These are phyloP conservation scores for Notodonta ziczac DNA, from an alignment of 2,888 invertebrate genomes.

Conservation along the genomic window DNA sequence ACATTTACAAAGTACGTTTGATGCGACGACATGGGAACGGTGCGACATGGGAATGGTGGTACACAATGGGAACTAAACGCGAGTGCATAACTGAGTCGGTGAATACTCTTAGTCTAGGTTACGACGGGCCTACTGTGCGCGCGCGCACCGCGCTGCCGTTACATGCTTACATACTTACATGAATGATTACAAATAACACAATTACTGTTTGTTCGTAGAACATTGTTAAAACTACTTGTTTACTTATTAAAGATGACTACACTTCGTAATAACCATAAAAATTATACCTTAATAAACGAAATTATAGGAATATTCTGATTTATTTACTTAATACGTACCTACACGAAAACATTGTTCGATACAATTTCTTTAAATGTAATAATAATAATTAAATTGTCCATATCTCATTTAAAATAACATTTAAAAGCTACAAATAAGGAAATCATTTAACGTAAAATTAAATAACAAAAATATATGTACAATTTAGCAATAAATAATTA, in stretches of 20 bases:
- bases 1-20: background rate
- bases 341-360: slow-evolving; percentile 40
- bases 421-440: slow-evolving; percentile 52
- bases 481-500: slow-evolving; percentile 82
- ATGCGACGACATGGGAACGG: background rate
- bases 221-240: slow-evolving; percentile 64
- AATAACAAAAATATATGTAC: slow-evolving; percentile 84
- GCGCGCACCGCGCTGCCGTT: background rate
- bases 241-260: slow-evolving; percentile 79
- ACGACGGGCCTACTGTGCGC: background rate
- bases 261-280: slow-evolving; percentile 63
- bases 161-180: slow-evolving; percentile 22
- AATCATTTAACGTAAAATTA: slow-evolving; percentile 79
- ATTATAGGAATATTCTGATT: slow-evolving; percentile 51
- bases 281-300: slow-evolving; percentile 46
- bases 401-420: slow-evolving; percentile 45
- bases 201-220: slow-evolving; percentile 65
- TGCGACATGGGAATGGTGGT: background rate
- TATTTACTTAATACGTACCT: slow-evolving; percentile 33
- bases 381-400: slow-evolving; percentile 38
- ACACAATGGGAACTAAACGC: slow-evolving; percentile 6
- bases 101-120: slow-evolving; percentile 7
- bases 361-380: slow-evolving; percentile 20
- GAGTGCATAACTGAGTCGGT: slow-evolving; percentile 1
- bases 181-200: slow-evolving; percentile 62